These are phyloP conservation scores for Microchirus variegatus DNA, from an alignment of 2,797 vertebrate species.

Conservation along the genomic window DNA sequence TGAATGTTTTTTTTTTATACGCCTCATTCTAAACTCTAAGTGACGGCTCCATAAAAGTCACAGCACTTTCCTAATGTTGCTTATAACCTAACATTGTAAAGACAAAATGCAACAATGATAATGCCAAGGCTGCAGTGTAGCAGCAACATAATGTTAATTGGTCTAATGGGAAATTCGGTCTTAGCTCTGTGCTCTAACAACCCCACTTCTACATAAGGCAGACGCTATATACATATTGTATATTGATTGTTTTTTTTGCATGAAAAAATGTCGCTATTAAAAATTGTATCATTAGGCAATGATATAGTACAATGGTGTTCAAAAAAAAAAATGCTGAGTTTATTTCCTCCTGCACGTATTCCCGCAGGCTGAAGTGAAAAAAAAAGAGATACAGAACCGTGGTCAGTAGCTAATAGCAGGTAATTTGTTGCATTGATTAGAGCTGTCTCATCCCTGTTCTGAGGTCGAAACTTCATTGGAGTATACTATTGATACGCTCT, in stretches of 20 bases:
- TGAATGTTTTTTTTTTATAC: neutral
- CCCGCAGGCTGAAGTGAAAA: conserved; percentile 37
- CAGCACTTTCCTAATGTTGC: conserved; percentile 7
- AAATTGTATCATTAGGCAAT: conserved; percentile 35
- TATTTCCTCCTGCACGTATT: conserved; percentile 26
- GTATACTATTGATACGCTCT: conserved; percentile 38
- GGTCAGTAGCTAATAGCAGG: conserved; percentile 59
- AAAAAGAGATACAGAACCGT: conserved; percentile 27
- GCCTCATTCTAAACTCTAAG: neutral
- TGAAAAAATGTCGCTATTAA: conserved; percentile 41
- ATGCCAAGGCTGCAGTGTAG: conserved; percentile 12
- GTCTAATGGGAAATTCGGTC: conserved; percentile 28
- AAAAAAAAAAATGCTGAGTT: conserved; percentile 28
- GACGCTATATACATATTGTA: conserved; percentile 18
- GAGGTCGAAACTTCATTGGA: conserved; percentile 41
- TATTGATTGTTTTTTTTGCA: conserved; percentile 26
- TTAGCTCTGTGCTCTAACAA: conserved; percentile 23
- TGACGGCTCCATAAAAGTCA: neutral
- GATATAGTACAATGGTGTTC: conserved; percentile 22
- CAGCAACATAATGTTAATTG: conserved; percentile 21
- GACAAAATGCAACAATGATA: conserved; percentile 18
- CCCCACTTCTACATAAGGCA: conserved; percentile 13
- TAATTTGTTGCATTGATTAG: conserved; percentile 67
- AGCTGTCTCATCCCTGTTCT: conserved; percentile 37
- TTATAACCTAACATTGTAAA: conserved; percentile 5